phyloP scores from a whole-genome alignment of 1,140 invertebrate genomes.

The Phymorhynchus buccinoides region DNA sequence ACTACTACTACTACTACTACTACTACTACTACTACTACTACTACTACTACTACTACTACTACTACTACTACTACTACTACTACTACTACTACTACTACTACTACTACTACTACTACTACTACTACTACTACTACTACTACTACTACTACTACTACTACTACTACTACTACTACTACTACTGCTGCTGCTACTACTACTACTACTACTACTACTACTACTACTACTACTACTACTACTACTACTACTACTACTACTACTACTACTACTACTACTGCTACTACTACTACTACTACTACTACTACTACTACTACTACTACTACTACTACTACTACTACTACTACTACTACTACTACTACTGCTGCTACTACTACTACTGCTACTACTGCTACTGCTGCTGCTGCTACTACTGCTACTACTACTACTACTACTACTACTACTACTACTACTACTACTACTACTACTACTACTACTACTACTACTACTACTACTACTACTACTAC shows the following conservation, averaged over 20 bases:
- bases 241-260: constrained; percentile 6
- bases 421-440: background rate
- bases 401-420: background rate
- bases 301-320: background rate
- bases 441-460: background rate
- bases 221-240: background rate
- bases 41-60: constrained; percentile 16
- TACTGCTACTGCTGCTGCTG: too few relatives aligned
- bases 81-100: constrained; percentile 17
- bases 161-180: background rate
- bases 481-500: constrained; percentile 16
- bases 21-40: constrained; percentile 17
- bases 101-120: constrained; percentile 16
- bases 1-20: constrained; percentile 16
- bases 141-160: constrained; percentile 17
- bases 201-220: background rate
- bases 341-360: constrained; percentile 9
- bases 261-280: background rate
- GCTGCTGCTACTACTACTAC: background rate
- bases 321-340: background rate
- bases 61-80: constrained; percentile 16
- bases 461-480: constrained; percentile 16
- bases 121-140: constrained; percentile 16
- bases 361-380: background rate
- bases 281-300: background rate